These are phyloP conservation scores for Melipona quadrifasciata DNA, from an alignment of 1,140 invertebrate genomes.

Conservation along the genomic window DNA sequence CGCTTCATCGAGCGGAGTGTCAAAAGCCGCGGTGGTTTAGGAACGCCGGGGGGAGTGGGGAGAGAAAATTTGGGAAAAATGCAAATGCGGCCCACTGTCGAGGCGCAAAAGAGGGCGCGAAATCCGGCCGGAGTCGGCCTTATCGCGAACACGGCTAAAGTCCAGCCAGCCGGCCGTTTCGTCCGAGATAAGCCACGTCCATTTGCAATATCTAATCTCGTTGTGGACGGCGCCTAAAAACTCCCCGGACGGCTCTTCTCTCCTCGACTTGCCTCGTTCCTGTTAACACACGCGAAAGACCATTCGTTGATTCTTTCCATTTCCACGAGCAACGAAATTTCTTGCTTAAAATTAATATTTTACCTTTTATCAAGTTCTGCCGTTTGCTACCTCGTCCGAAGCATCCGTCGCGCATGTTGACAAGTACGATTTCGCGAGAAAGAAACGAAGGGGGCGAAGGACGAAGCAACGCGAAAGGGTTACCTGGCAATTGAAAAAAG, in stretches of 20 bases:
- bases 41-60: background rate
- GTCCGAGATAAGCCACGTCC: conserved; percentile 62
- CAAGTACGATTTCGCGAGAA: conserved; percentile 18
- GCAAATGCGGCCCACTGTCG: conserved; percentile 56
- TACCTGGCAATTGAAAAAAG: conserved; percentile 9
- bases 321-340: background rate
- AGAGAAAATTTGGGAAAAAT: conserved; percentile 60
- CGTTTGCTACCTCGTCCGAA: background rate
- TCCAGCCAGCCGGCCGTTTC: conserved; percentile 60
- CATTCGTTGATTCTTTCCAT: conserved; percentile 14
- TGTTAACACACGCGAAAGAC: conserved; percentile 14
- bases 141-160: conserved; percentile 50
- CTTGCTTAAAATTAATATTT: background rate
- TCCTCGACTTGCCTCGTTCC: background rate
- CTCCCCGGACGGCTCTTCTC: conserved; percentile 41
- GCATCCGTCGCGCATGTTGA: background rate
- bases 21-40: background rate
- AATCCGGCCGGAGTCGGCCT: conserved; percentile 44
- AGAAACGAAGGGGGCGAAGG: background rate
- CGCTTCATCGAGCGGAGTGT: background rate
- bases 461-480: background rate
- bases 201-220: conserved; percentile 71
- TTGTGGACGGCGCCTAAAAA: conserved; percentile 58
- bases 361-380: background rate
- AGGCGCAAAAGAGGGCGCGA: conserved; percentile 58